A percentile compares a stretch with the other conserved stretches of the same genome.
These are phyloP conservation scores for Petrocephalus microphthalmus DNA, from an alignment of 2,113 vertebrate species.

Conservation along the genomic window DNA sequence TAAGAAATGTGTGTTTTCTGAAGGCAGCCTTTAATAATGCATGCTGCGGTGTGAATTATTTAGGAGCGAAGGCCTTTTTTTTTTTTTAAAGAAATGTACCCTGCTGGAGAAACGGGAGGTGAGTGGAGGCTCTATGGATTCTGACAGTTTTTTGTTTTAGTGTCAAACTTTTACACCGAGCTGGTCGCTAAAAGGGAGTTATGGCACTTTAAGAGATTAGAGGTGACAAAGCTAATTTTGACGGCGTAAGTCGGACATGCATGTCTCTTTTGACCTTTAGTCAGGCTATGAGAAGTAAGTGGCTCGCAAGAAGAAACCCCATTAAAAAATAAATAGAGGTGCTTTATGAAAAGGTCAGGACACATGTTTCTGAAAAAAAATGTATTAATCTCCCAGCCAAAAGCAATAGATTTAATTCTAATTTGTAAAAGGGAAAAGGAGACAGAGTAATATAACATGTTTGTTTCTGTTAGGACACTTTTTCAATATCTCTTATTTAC, in stretches of 20 bases:
- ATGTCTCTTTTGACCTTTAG: slow-evolving; percentile 82
- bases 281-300: slow-evolving; percentile 71
- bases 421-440: slow-evolving; percentile 26
- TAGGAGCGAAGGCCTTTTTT: slow-evolving; percentile 4
- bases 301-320: slow-evolving; percentile 76
- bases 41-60: slow-evolving; percentile 22
- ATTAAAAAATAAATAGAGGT: slow-evolving; percentile 90
- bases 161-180: slow-evolving; percentile 29
- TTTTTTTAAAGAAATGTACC: background rate
- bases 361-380: slow-evolving; percentile 81
- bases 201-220: slow-evolving; percentile 42
- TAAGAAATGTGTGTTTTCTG: slow-evolving; percentile 17
- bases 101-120: background rate
- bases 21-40: slow-evolving; percentile 18
- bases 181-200: slow-evolving; percentile 2
- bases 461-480: background rate
- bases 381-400: slow-evolving; percentile 74
- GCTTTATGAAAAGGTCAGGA: slow-evolving; percentile 89
- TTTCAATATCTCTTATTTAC: background rate
- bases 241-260: slow-evolving; percentile 62
- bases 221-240: slow-evolving; percentile 56
- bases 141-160: slow-evolving; percentile 16
- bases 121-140: slow-evolving; percentile 1
- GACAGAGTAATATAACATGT: background rate
- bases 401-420: slow-evolving; percentile 42